phyloP scores from a whole-genome alignment of 1,140 invertebrate genomes.

The Venustaconcha ellipsiformis region DNA sequence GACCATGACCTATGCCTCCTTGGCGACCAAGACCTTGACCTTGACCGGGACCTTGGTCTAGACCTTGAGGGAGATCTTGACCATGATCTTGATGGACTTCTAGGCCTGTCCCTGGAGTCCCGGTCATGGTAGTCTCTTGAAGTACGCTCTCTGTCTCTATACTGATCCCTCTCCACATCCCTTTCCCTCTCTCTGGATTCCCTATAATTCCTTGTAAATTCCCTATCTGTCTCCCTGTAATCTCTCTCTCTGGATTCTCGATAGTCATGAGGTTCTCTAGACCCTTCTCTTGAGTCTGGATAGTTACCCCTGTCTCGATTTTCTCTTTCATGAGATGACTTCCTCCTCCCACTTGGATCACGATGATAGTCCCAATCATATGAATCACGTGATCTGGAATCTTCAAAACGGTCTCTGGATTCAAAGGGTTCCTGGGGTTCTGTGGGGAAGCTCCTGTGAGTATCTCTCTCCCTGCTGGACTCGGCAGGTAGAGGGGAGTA shows the following conservation, averaged over 20 bases:
- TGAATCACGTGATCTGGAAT: constrained; percentile 26
- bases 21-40: constrained; percentile 37
- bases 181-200: constrained; percentile 38
- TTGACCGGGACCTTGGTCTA: constrained; percentile 23
- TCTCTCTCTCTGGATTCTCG: constrained; percentile 25
- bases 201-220: constrained; percentile 2
- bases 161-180: constrained; percentile 46
- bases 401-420: constrained; percentile 35
- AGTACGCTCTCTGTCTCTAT: constrained; percentile 43
- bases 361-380: constrained; percentile 11
- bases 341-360: no score
- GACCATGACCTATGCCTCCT: constrained; percentile 25
- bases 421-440: constrained; percentile 41
- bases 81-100: constrained; percentile 35
- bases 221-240: constrained; percentile 10
- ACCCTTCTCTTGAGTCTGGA: constrained; percentile 17
- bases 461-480: constrained; percentile 37
- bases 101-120: constrained; percentile 29
- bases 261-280: constrained; percentile 22
- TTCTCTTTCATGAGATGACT: no score
- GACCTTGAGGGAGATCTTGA: constrained; percentile 24
- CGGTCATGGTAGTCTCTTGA: constrained; percentile 6
- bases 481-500: constrained; percentile 8
- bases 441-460: constrained; percentile 35
- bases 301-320: no score